A percentile compares a stretch with the other conserved stretches of the same genome.
Conservation (phyloP, 2,113 vertebrate species). For the Pipa parva region DNA sequence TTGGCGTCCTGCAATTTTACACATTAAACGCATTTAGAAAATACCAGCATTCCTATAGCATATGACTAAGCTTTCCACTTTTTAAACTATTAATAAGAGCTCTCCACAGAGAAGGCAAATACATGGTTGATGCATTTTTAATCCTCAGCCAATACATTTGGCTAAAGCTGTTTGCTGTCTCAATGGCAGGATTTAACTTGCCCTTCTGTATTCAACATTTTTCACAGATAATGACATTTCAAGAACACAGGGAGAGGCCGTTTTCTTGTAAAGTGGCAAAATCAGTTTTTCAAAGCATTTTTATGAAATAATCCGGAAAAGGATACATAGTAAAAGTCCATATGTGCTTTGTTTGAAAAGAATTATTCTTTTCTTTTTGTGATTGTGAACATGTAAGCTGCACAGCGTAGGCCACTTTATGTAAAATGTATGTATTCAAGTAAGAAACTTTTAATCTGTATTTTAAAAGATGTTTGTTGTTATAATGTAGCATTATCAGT, state of each 20-base stretch:
- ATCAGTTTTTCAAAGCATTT: conserved; percentile 30
- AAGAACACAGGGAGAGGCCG: conserved; percentile 52
- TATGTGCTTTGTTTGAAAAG: background rate
- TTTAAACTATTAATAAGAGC: conserved; percentile 77
- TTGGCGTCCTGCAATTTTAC: conserved; percentile 72
- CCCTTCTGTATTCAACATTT: conserved; percentile 64
- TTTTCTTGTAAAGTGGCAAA: conserved; percentile 40
- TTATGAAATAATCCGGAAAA: conserved; percentile 6
- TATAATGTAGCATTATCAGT: background rate
- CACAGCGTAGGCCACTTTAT: background rate
- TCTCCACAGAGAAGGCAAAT: conserved; percentile 77
- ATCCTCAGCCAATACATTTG: conserved; percentile 80
- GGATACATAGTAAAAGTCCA: conserved; percentile 5
- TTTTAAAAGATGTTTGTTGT: conserved; percentile 1
- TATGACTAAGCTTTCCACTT: conserved; percentile 70
- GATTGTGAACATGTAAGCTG: conserved; percentile 3
- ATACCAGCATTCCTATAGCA: conserved; percentile 61
- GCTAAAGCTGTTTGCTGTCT: conserved; percentile 80
- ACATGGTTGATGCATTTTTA: conserved; percentile 78
- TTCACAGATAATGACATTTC: conserved; percentile 67
- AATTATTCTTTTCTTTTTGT: conserved; percentile 3
- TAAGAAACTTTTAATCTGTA: background rate
- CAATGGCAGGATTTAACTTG: conserved; percentile 76
- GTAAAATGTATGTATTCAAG: background rate
- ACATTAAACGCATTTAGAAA: conserved; percentile 68